Percentiles rank a stretch among this genome's conserved stretches.
phyloP scores from a whole-genome alignment of 2,113 vertebrate species.

The Callaeas wilsoni region DNA sequence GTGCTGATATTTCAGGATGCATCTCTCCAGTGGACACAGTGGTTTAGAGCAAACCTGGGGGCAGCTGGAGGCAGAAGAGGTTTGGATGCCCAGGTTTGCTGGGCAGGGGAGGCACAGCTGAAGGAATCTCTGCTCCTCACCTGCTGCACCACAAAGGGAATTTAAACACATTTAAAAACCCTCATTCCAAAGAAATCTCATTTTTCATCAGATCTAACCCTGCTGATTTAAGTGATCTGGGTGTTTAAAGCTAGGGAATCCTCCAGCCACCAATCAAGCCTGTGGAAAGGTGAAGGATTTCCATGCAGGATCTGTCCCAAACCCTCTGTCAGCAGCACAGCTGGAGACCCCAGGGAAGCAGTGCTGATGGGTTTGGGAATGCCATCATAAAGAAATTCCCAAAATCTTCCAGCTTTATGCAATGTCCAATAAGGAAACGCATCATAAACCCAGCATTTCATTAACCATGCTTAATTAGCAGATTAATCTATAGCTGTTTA shows the following conservation, averaged over 20 bases:
- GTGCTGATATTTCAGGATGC: neutral
- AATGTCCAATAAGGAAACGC: neutral
- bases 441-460: neutral
- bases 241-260: neutral
- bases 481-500: neutral
- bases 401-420: neutral
- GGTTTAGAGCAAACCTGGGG: neutral
- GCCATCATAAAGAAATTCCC: neutral
- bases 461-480: neutral
- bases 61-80: neutral
- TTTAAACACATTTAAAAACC: neutral
- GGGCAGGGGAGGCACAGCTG: neutral
- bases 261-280: neutral
- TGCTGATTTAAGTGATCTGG: fast-evolving
- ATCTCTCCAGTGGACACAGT: neutral
- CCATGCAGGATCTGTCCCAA: fast-evolving
- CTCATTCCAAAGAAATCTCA: fast-evolving
- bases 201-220: neutral
- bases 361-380: neutral
- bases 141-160: neutral
- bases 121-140: neutral
- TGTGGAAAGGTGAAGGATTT: neutral
- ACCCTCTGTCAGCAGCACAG: neutral
- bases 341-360: neutral
- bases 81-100: neutral